Conservation (phyloP, 2,888 invertebrate genomes). For the Euproctis similis region DNA sequence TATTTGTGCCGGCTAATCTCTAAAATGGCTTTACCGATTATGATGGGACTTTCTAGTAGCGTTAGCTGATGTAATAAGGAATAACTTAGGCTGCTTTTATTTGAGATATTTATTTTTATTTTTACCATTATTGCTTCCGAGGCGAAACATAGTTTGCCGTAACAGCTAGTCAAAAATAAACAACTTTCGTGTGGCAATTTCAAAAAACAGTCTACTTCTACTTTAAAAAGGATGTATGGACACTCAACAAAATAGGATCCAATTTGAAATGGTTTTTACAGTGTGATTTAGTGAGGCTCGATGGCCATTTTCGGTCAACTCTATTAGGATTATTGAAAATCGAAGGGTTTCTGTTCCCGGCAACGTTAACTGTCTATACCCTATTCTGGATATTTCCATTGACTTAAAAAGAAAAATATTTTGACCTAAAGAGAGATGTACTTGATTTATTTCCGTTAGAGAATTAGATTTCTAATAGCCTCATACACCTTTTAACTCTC, state of each 20-base stretch:
- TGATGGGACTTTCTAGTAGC: too few species aligned
- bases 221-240: constrained; percentile 3
- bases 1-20: too few species aligned
- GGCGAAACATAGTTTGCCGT: too few species aligned
- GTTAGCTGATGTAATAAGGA: too few species aligned
- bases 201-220: background rate
- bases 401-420: constrained; percentile 3
- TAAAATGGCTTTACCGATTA: too few species aligned
- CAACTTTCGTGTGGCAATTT: too few species aligned
- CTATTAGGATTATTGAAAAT: constrained; percentile 7
- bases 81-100: too few species aligned
- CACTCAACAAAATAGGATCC: constrained; percentile 4
- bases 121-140: too few species aligned
- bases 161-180: too few species aligned
- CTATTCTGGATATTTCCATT: constrained; percentile 6
- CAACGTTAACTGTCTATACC: constrained; percentile 4
- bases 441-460: background rate
- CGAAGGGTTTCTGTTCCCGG: constrained; percentile 6
- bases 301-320: constrained; percentile 6
- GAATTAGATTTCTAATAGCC: constrained; percentile 6
- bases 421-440: background rate
- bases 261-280: constrained; percentile 1
- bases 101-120: too few species aligned
- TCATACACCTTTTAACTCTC: too few species aligned
- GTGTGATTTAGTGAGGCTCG: constrained; percentile 6